Base-by-base conservation (phyloP, 2,888 invertebrate species). In the Hetaerina titia region DNA sequence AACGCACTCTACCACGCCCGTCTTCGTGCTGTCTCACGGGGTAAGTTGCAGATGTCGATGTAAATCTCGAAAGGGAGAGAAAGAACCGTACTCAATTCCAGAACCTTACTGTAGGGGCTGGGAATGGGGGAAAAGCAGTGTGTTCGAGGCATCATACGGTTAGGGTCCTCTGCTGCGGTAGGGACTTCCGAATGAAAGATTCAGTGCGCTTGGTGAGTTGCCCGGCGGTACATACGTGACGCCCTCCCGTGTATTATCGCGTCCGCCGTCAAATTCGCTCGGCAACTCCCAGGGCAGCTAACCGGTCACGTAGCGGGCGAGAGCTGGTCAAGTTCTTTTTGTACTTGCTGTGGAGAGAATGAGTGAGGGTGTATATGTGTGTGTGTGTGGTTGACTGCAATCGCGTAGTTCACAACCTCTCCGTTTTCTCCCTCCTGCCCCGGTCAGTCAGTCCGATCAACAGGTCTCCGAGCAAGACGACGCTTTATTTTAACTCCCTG, bases 381-480 rank as follows among this genome's bases (percentile, higher is more conserved):
- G 45, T 45, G 45, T 45, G 45, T 45, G 45, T 45, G 45, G 45
- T 45, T 45, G 45, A 45, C 45, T 45, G 45, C 45, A 45, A 45
- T 45, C 45, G 45, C 45, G 45, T 45, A 45, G 45, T 81, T 31
- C 81, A 15, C 81, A 11, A 6, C n/a, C 81, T 15, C 31, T 69
- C 69, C 22, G 45, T 45, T 45, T n/a, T 69, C 69, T 81, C 11
- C 22, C 11, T 31, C 81, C 31, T 31, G 9, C 81, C 31, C 31
- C 2, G 81, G 25, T n/a, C 81, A 25, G 81, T 81, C 81, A 81
- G 81, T 31, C 81, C 81, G 81, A 81, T 81, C 81, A 81, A 81
- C 81, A 81, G 81, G 81, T 81, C 81, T 81, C 81, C 81, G 31
- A 31, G 25, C 9, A 81, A 31, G 31, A 31, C 25, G 81, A 11